A percentile compares a stretch with the other conserved stretches of the same genome.
phyloP scores from a whole-genome alignment of 1,140 invertebrate genomes.

The Brachionus manjavacas region DNA sequence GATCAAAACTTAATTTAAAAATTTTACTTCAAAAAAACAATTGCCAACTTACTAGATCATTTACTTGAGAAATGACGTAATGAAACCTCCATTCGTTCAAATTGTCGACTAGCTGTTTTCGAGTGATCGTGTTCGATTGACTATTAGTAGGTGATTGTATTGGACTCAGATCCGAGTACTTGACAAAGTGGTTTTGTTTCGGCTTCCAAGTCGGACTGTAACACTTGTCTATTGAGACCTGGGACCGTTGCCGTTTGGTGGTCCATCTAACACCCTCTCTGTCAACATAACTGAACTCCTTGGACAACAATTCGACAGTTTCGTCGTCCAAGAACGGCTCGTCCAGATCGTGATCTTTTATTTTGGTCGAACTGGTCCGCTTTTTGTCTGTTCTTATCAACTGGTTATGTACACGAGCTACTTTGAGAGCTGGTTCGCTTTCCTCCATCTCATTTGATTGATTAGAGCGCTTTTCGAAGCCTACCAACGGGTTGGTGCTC shows the following conservation, averaged over 20 bases:
- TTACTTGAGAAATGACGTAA: conserved; percentile 38
- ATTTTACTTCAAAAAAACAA: neutral
- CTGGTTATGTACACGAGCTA: conserved; percentile 11
- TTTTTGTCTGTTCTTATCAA: conserved; percentile 26
- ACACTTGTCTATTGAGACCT: neutral
- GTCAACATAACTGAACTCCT: conserved; percentile 15
- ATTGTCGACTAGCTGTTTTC: conserved; percentile 1
- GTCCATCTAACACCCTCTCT: conserved; percentile 7
- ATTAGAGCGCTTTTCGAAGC: neutral
- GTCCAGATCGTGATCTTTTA: conserved; percentile 9
- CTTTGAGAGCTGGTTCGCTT: neutral
- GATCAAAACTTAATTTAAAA: no score
- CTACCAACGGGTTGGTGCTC: neutral
- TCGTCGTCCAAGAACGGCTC: conserved; percentile 14
- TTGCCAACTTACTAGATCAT: neutral
- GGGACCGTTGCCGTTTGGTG: neutral
- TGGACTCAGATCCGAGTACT: neutral
- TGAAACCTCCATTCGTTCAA: conserved; percentile 20
- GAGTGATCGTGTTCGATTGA: neutral
- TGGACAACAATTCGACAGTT: conserved; percentile 1
- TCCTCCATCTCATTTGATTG: neutral
- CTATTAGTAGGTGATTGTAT: neutral
- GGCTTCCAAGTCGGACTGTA: neutral
- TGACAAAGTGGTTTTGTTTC: conserved; percentile 11
- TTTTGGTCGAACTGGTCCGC: neutral